These are phyloP conservation scores for Conger conger DNA, from an alignment of 2,113 vertebrate genomes.

Conservation along the genomic window DNA sequence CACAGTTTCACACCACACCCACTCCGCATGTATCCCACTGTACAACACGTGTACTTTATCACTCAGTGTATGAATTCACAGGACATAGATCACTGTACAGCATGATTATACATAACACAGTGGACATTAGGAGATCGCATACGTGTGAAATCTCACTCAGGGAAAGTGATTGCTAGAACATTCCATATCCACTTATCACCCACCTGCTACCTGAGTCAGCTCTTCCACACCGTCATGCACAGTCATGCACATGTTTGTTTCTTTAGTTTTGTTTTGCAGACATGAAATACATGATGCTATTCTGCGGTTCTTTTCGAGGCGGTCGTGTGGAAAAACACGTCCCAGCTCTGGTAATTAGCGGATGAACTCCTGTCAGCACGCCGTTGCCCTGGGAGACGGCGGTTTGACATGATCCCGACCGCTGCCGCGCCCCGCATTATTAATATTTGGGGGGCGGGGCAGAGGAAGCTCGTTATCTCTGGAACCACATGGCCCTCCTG, in stretches of 20 bases:
- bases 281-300: background rate
- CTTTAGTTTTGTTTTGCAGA: background rate
- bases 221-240: background rate
- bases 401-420: background rate
- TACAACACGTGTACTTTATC: background rate
- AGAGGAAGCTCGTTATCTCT: constrained; percentile 11
- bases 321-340: background rate
- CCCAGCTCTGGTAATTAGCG: background rate
- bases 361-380: background rate
- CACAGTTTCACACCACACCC: background rate
- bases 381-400: background rate
- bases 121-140: background rate
- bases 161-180: background rate
- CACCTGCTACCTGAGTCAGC: background rate
- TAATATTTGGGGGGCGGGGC: background rate
- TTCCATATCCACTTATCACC: background rate
- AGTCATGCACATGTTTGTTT: background rate
- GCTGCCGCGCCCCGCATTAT: background rate
- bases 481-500: background rate
- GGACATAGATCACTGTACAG: background rate
- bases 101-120: background rate
- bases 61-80: background rate
- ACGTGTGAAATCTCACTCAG: background rate
- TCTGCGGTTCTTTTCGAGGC: background rate
- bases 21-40: background rate